Percentiles rank a stretch among this genome's conserved stretches.
phyloP scores from a whole-genome alignment of 1,140 invertebrate species.

The Brachionus rubens region DNA sequence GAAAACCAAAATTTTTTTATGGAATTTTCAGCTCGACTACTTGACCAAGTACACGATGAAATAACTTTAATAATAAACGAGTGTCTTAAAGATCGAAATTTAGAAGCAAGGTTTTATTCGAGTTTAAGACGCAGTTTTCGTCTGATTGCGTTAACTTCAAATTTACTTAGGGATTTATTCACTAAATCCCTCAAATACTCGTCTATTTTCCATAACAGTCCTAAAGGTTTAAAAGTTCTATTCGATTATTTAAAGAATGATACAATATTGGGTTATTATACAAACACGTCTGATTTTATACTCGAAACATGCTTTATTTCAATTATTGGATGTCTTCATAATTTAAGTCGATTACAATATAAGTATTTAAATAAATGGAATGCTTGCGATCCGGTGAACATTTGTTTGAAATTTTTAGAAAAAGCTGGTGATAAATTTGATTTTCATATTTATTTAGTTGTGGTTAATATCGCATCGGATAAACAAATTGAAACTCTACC shows the following conservation, averaged over 20 bases:
- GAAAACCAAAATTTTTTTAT: not conserved
- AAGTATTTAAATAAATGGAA: constrained; percentile 9
- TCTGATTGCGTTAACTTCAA: not conserved
- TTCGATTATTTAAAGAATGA: not conserved
- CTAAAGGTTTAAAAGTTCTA: not conserved
- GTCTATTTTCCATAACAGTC: not conserved
- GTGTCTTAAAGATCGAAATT: too few relatives aligned
- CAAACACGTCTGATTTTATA: not conserved
- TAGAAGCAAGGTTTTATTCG: not conserved
- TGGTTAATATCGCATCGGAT: constrained; percentile 1
- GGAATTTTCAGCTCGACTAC: not conserved
- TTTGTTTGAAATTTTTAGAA: not conserved
- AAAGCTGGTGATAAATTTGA: not conserved
- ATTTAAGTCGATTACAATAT: constrained; percentile 1
- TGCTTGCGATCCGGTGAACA: not conserved
- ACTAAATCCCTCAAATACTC: not conserved
- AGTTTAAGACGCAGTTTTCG: not conserved
- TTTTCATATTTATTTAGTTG: not conserved
- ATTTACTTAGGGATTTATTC: not conserved
- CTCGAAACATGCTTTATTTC: not conserved
- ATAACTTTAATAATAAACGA: too few relatives aligned
- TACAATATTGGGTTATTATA: not conserved
- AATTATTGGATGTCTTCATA: not conserved
- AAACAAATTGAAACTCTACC: not conserved
- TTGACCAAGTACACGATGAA: too few relatives aligned